A percentile compares a stretch with the other conserved stretches of the same genome.
phyloP scores from a whole-genome alignment of 2,888 invertebrate species.

The Drosophila hawaiiensis region DNA sequence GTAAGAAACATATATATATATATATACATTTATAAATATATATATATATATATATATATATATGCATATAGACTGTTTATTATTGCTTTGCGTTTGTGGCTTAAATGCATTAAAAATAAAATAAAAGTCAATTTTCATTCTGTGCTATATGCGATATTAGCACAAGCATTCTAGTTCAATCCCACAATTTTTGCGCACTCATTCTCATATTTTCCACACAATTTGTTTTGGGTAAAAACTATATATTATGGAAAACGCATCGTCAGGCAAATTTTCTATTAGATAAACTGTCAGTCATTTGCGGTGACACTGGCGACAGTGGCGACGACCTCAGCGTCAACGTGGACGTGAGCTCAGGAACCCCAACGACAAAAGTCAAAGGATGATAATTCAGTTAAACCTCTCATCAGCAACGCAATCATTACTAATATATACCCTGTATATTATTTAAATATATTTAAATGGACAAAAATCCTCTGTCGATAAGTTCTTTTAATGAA shows the following conservation, averaged over 20 bases:
- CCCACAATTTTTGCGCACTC: constrained; percentile 28
- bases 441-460: not conserved
- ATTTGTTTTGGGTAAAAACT: constrained; percentile 62
- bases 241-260: constrained; percentile 42
- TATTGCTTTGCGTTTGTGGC: constrained; percentile 14
- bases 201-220: constrained; percentile 57
- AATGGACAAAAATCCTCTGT: not conserved
- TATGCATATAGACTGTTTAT: not conserved
- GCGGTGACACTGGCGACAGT: constrained; percentile 25
- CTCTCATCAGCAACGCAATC: not conserved
- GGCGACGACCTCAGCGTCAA: constrained; percentile 2
- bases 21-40: not conserved
- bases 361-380: constrained; percentile 62
- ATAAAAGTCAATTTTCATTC: not conserved
- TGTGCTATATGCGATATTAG: not conserved
- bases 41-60: not conserved
- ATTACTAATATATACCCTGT: constrained; percentile 25
- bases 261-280: constrained; percentile 66
- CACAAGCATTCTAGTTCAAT: constrained; percentile 12
- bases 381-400: constrained; percentile 69
- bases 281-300: constrained; percentile 75
- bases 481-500: not conserved
- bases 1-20: not conserved
- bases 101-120: constrained; percentile 13
- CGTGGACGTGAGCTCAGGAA: constrained; percentile 48